phyloP scores from a whole-genome alignment of 1,140 invertebrate genomes.

The Laupala kohalensis region DNA sequence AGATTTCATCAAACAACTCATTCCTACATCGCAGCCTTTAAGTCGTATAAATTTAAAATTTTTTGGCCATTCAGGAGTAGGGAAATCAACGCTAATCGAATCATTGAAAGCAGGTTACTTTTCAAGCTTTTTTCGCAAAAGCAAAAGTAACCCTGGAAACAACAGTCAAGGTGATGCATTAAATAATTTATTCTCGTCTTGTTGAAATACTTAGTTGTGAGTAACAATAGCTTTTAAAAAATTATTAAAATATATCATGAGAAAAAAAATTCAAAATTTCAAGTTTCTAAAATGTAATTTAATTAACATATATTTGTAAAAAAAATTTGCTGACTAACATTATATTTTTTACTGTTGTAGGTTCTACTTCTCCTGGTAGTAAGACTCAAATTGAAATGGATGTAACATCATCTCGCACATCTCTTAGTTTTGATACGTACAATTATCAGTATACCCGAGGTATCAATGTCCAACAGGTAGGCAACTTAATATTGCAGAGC shows the following conservation, averaged over 20 bases:
- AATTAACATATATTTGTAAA: no score
- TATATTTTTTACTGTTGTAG: conserved; percentile 15
- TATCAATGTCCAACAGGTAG: conserved; percentile 49
- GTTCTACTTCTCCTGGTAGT: conserved; percentile 16
- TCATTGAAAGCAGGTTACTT: conserved; percentile 56
- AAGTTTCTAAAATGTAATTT: no score
- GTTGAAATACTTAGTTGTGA: no score
- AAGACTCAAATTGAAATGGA: conserved; percentile 41
- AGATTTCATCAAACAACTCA: conserved; percentile 54
- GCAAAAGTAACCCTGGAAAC: conserved; percentile 18
- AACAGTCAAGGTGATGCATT: no score
- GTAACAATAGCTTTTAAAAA: no score
- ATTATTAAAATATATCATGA: no score
- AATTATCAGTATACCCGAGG: conserved; percentile 53
- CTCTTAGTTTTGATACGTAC: conserved; percentile 45
- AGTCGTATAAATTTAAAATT: conserved; percentile 59
- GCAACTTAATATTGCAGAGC: no score
- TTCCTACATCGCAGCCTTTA: conserved; percentile 46
- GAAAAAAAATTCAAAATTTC: no score
- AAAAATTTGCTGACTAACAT: no score
- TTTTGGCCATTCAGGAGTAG: conserved; percentile 62
- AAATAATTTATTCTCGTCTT: no score
- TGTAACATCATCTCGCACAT: conserved; percentile 43
- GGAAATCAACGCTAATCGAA: conserved; percentile 61
- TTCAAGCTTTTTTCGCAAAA: conserved; percentile 42